phyloP scores from a whole-genome alignment of 2,113 vertebrate genomes.

The Oplegnathus fasciatus region DNA sequence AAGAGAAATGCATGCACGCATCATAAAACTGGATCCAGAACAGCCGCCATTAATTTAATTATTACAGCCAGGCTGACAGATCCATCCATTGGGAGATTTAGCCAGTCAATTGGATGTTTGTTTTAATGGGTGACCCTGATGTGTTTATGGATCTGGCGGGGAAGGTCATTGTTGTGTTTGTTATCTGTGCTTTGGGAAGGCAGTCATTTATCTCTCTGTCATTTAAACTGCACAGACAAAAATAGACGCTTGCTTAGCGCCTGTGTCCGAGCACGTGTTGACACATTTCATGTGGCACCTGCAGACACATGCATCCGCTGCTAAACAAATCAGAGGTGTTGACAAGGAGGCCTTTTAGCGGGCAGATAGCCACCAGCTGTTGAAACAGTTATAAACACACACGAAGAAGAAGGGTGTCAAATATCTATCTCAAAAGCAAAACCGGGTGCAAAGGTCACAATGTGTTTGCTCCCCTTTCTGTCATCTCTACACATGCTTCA shows the following conservation, averaged over 20 bases:
- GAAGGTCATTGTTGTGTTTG: constrained; percentile 53
- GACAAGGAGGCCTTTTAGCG: constrained; percentile 62
- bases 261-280: constrained; percentile 33
- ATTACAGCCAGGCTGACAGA: constrained; percentile 34
- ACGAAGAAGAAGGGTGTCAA: constrained; percentile 34
- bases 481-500: not conserved
- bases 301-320: constrained; percentile 53
- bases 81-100: not conserved
- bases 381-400: constrained; percentile 40
- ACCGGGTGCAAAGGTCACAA: constrained; percentile 21
- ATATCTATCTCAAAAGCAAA: constrained; percentile 35
- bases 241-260: constrained; percentile 51
- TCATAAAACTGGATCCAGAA: not conserved
- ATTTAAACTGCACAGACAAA: constrained; percentile 45
- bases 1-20: not conserved
- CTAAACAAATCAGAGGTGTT: constrained; percentile 70
- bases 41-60: not conserved
- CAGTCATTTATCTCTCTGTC: constrained; percentile 5
- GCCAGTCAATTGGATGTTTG: constrained; percentile 1
- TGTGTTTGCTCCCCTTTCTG: constrained; percentile 9
- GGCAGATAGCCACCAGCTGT: constrained; percentile 58
- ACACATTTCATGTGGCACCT: constrained; percentile 62
- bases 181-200: constrained; percentile 17
- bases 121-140: constrained; percentile 53
- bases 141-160: constrained; percentile 58